Evolutionary conservation across 2,797 vertebrate species (phyloP), one percentile per base, ranked within the genome.

Genomic region (Tapera naevia): DNA sequence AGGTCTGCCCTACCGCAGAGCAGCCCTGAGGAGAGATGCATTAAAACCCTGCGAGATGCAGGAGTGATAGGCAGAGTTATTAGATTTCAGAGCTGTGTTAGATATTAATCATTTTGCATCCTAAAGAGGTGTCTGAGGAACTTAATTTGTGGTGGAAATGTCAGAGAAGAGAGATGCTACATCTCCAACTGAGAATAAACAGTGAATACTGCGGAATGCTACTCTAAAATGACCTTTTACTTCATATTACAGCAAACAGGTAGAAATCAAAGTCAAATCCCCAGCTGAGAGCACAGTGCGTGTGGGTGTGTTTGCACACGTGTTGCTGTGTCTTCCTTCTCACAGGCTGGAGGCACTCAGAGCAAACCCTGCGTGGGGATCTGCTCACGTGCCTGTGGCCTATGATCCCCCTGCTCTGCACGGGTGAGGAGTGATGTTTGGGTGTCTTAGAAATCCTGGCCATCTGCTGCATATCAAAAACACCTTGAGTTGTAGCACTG

Each of bases 81-180:
- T 80, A 30, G n/a, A 70, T 73, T 81, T 64, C 46, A 15, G 64
- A 70, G 43, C 39, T 73, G 51, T 51, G 64, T n/a, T 74, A 76
- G 85, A 33, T 83, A 88, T 91, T 91, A 89, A 95, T 91, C 82
- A 89, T 66, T 89, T 54, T 30, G 16, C 85, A 83, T 80, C 89
- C 88, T 51, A 75, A 93, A 88, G 80, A 80, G 69, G 69, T 50
- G 15, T 66, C 85, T 33, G 60, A 89, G 91, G 75, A 88, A 91
- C 91, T 89, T 93, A 89, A 93, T 93, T 95, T 92, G 84, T 93
- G 14, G 11, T 71, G 90, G 82, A 94, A 96, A 95, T 95, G 93
- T 94, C 94, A 93, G 90, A 37, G 88, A 83, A 93, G 82, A 89
- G 87, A 91, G 88, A 88, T 27, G 45, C 82, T 0, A 6, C 5